Percentiles rank a stretch among this genome's conserved stretches.
These are phyloP conservation scores for Metellina segmentata DNA, from an alignment of 2,888 invertebrate genomes.

Conservation along the genomic window DNA sequence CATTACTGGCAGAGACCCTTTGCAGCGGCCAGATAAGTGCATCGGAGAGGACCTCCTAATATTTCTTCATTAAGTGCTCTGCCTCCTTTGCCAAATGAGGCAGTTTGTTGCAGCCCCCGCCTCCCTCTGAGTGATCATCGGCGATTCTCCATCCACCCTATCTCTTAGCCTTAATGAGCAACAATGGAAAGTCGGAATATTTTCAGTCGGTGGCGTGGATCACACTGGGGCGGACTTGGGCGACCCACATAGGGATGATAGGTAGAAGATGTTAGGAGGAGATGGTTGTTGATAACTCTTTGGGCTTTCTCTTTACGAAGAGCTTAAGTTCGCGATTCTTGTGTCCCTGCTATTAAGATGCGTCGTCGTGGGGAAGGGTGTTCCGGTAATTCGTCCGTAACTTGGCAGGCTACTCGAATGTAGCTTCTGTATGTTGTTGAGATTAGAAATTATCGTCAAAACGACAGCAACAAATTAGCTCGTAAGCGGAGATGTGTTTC, in stretches of 20 bases:
- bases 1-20: conserved; percentile 34
- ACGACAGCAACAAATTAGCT: too few species aligned
- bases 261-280: neutral
- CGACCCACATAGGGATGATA: too few species aligned
- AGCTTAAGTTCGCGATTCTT: neutral
- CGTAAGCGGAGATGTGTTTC: too few species aligned
- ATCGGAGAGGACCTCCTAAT: conserved; percentile 53
- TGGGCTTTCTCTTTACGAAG: neutral
- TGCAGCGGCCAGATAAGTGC: conserved; percentile 54
- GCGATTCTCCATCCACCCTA: neutral
- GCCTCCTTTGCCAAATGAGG: conserved; percentile 62
- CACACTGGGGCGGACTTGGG: conserved; percentile 7
- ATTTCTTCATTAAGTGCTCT: conserved; percentile 70
- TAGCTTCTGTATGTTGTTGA: too few species aligned
- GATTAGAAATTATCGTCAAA: too few species aligned
- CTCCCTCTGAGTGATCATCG: neutral
- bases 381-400: too few species aligned
- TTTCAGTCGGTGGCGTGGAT: neutral
- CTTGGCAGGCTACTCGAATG: too few species aligned
- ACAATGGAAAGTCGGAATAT: conserved; percentile 26
- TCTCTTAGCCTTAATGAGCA: conserved; percentile 52
- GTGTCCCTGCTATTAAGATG: neutral
- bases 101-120: conserved; percentile 52
- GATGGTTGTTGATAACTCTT: neutral
- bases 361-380: too few species aligned